Evolutionary conservation across 2,113 vertebrate genomes (phyloP).

Genomic region (Syngnathus scovelli): DNA sequence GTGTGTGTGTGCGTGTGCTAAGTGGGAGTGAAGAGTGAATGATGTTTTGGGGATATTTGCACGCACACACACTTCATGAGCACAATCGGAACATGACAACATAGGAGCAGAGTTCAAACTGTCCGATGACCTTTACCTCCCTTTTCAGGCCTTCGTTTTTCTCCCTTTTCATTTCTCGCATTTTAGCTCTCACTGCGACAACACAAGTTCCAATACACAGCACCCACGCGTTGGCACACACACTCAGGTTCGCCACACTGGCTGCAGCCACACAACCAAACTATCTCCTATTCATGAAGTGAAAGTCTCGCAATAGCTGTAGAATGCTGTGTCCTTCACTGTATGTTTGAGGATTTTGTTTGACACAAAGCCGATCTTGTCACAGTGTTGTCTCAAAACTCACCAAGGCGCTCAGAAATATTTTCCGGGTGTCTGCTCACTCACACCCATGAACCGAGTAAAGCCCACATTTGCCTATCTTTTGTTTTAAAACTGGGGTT

Average conservation of each 20-base stretch:
- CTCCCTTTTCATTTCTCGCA: constrained; percentile 58
- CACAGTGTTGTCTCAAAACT: constrained; percentile 38
- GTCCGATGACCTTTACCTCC: constrained; percentile 56
- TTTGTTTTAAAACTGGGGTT: constrained; percentile 71
- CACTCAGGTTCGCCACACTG: constrained; percentile 36
- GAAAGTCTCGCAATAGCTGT: constrained; percentile 49
- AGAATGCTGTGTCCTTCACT: constrained; percentile 45
- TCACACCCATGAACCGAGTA: constrained; percentile 56
- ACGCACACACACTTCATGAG: constrained; percentile 28
- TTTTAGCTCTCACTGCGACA: constrained; percentile 49
- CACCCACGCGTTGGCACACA: constrained; percentile 8
- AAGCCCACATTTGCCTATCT: constrained; percentile 75
- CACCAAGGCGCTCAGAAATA: constrained; percentile 36
- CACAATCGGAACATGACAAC: constrained; percentile 56
- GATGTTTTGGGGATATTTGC: constrained; percentile 3
- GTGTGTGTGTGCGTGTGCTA: not conserved
- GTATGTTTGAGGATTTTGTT: constrained; percentile 42
- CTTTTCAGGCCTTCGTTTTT: constrained; percentile 52
- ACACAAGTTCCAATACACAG: constrained; percentile 47
- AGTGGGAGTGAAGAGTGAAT: not conserved
- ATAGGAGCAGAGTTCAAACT: constrained; percentile 61
- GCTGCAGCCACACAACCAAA: constrained; percentile 43
- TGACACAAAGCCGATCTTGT: constrained; percentile 44
- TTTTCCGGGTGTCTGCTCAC: not conserved
- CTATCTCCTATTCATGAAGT: constrained; percentile 52